Percentiles rank a stretch among this genome's conserved stretches.
Conservation (phyloP, 2,113 vertebrate species). For the Lampris incognitus region DNA sequence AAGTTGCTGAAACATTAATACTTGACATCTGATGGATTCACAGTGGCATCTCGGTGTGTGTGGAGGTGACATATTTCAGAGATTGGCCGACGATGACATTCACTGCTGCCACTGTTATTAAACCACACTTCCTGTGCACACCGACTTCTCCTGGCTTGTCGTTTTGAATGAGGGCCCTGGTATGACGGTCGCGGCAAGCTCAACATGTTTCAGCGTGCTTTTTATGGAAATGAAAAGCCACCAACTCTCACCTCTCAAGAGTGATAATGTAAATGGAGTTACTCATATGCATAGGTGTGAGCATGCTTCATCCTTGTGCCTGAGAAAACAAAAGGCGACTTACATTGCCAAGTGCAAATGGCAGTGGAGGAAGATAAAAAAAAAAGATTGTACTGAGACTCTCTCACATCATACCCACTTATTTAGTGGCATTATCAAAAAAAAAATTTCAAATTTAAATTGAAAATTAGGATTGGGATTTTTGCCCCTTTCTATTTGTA, state of each 20-base stretch:
- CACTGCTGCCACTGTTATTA: conserved; percentile 5
- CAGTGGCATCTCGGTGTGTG: conserved; percentile 56
- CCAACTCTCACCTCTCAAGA: background rate
- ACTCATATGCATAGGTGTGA: background rate
- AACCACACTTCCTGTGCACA: conserved; percentile 57
- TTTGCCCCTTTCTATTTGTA: no score
- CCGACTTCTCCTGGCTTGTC: conserved; percentile 24
- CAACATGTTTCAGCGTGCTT: conserved; percentile 31
- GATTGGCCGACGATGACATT: conserved; percentile 64
- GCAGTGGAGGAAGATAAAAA: no score
- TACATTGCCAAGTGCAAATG: no score
- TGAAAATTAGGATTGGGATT: no score
- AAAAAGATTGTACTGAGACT: no score
- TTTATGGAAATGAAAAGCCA: conserved; percentile 55
- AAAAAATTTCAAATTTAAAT: no score
- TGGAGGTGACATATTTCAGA: conserved; percentile 61
- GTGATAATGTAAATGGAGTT: conserved; percentile 15
- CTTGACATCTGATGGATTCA: conserved; percentile 61
- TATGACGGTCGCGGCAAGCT: conserved; percentile 27
- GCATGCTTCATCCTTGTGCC: no score
- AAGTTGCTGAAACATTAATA: conserved; percentile 71
- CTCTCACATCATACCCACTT: no score
- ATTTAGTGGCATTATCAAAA: no score
- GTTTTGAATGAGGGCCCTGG: conserved; percentile 51
- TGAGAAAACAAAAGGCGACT: no score